Conservation (phyloP, 2,797 vertebrate species). For the Sebastiscus tertius region DNA sequence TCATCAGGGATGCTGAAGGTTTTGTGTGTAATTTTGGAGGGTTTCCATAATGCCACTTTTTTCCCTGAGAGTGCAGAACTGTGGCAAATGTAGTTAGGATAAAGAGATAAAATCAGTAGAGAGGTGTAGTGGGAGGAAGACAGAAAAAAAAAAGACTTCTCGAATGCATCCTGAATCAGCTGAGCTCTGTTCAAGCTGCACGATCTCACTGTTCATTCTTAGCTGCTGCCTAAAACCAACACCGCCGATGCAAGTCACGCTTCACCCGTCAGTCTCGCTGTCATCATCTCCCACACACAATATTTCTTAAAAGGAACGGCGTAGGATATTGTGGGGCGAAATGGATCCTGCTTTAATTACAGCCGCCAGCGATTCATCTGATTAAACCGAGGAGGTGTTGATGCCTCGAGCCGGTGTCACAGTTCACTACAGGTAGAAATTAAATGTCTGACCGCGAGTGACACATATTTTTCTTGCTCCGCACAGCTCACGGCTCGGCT, state of each 20-base stretch:
- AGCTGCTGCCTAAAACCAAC: not conserved
- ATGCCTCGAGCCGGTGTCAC: conserved; percentile 26
- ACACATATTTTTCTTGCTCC: not conserved
- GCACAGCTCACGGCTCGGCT: not conserved
- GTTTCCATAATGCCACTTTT: conserved; percentile 24
- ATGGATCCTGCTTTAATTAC: conserved; percentile 42
- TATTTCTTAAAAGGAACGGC: not conserved
- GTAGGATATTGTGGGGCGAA: conserved; percentile 6
- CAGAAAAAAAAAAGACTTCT: not conserved
- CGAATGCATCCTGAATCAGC: not conserved
- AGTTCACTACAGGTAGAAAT: conserved; percentile 44
- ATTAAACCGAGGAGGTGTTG: conserved; percentile 38
- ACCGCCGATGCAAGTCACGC: not conserved
- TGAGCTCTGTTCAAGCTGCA: not conserved
- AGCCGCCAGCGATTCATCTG: conserved; percentile 28
- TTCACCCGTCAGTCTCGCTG: not conserved
- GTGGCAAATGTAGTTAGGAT: conserved; percentile 24
- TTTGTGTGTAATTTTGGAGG: conserved; percentile 10
- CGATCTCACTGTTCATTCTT: not conserved
- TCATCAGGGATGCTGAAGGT: conserved; percentile 23
- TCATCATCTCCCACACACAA: not conserved
- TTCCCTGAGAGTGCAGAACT: conserved; percentile 4
- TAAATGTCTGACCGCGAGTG: conserved; percentile 21
- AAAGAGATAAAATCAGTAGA: conserved; percentile 12
- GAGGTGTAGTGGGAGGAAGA: not conserved